Evolutionary conservation across 2,888 invertebrate genomes (phyloP), one percentile per base, ranked within the genome.

Genomic region (Trypoxylon attenuatum): DNA sequence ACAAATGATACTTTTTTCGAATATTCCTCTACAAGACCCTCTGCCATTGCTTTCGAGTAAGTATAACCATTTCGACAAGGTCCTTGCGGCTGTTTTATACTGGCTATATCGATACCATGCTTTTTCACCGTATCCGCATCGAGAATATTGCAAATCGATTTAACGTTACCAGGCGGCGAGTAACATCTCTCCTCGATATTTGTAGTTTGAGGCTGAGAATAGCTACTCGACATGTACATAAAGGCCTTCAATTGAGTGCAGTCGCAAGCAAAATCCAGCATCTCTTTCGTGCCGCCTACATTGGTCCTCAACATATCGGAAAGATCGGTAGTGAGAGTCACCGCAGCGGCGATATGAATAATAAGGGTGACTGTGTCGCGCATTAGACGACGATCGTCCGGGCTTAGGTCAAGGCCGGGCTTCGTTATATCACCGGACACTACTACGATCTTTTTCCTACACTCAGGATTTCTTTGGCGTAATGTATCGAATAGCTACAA

Each of bases 401-500:
- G 55, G 1, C 69, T 70, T 2, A 84, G 54, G 5, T 70, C 79
- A 1, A 83, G 47, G 10, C 68, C 55, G 5, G 71, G 52, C 15
- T 55, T 5, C 6, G 1, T 27, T 2, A 82, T 52, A 38, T 84
- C 77, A 3, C 82, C 81, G 2, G 71, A 52, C 0, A 83, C 38
- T 0, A 62, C 55, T 0, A 38, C 19, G 0, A 83, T 5, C 50
- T 76, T 80, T 0, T 71, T 49, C n/a, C 22, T 25, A 10, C 76
- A 80, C 33, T 79, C 56, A 0, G 78, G 69, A 8, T 59, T 27
- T 5, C 19, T 21, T 41, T 60, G 27, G 6, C 69, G 70, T 6
- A 82, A 22, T 2, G 19, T 65, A n/a, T 80, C 66, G 59, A 84
- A 84, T 10, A 79, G 29, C 84, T 84, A 50, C n/a, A n/a, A n/a